Conservation (phyloP, 2,113 vertebrate genomes). For the Butorides virescens region DNA sequence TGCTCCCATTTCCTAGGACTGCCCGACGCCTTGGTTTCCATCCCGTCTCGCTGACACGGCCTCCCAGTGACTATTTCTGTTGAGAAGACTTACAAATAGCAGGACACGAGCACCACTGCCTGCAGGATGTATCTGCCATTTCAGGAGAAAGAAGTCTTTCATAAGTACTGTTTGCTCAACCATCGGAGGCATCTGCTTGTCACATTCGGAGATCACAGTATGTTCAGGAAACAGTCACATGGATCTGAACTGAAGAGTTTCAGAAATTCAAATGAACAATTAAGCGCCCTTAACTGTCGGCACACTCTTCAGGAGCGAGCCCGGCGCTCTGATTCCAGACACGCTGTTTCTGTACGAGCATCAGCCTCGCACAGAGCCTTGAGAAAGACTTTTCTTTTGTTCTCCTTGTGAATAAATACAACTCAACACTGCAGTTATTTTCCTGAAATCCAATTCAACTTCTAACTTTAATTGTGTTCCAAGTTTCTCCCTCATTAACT, state of each 20-base stretch:
- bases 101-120: background rate
- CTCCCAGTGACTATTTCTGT: background rate
- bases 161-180: background rate
- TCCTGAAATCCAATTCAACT: constrained; percentile 17
- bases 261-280: constrained; percentile 21
- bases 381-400: constrained; percentile 48
- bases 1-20: background rate
- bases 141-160: constrained; percentile 37
- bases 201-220: constrained; percentile 21
- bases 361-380: background rate
- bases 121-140: constrained; percentile 22
- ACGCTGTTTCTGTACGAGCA: background rate
- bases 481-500: constrained; percentile 43
- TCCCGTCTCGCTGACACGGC: background rate
- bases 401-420: constrained; percentile 38
- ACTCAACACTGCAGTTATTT: constrained; percentile 27
- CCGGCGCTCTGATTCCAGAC: background rate
- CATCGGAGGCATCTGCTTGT: constrained; percentile 48
- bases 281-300: background rate
- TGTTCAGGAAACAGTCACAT: constrained; percentile 39
- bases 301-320: background rate
- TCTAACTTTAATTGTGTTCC: constrained; percentile 38
- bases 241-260: constrained; percentile 1
- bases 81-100: background rate
- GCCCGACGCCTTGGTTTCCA: background rate